phyloP scores from a whole-genome alignment of 1,140 invertebrate genomes.

The Eubasilissa regina region DNA sequence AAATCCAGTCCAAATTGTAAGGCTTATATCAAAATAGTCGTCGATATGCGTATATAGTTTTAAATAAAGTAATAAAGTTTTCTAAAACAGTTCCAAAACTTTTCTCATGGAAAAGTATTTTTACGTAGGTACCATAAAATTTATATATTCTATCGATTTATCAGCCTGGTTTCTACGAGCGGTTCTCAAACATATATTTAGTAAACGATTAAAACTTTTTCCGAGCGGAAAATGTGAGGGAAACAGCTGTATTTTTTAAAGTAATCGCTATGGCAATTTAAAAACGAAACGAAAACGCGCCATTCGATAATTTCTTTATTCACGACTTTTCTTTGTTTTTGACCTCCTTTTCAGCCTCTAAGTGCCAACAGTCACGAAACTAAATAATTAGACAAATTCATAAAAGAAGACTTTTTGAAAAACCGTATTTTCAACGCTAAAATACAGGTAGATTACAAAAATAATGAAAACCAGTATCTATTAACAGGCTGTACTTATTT shows the following conservation, averaged over 20 bases:
- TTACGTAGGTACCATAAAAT: neutral
- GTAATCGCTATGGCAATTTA: constrained; percentile 25
- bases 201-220: neutral
- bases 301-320: constrained; percentile 47
- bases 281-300: constrained; percentile 11
- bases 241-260: constrained; percentile 20
- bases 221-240: neutral
- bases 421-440: too few species aligned
- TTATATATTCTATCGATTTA: neutral
- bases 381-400: constrained; percentile 37
- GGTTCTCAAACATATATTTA: constrained; percentile 2
- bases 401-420: constrained; percentile 9
- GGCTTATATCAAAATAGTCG: too few species aligned
- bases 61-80: too few species aligned
- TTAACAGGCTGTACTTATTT: neutral
- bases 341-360: constrained; percentile 20
- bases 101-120: neutral
- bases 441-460: too few species aligned
- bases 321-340: constrained; percentile 22
- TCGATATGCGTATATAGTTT: too few species aligned
- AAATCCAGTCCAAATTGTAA: too few species aligned
- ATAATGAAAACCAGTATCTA: neutral
- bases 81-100: neutral
- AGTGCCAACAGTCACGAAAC: constrained; percentile 39
- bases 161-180: neutral